Conservation (phyloP, 2,888 invertebrate genomes). For the Linyphia triangularis region DNA sequence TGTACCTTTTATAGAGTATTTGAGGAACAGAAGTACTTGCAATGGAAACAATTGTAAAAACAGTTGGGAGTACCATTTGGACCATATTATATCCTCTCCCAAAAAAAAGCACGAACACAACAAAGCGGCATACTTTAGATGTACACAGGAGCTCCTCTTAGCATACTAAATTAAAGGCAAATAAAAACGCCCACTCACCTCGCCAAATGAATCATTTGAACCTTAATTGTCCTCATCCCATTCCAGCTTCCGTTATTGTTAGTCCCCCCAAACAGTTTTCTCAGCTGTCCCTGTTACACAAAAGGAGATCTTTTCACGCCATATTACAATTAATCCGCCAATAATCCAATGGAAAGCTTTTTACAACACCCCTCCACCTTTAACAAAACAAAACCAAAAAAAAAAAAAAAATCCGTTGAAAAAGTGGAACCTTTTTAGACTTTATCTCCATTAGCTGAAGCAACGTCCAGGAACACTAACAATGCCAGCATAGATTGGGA, state of each 20-base stretch:
- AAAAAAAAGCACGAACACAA: too few relatives aligned
- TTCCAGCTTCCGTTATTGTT: neutral
- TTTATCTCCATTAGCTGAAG: slow-evolving; percentile 49
- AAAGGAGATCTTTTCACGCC: slow-evolving; percentile 61
- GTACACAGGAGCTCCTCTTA: neutral
- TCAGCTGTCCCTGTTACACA: slow-evolving; percentile 37
- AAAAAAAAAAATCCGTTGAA: slow-evolving; percentile 3
- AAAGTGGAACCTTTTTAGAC: neutral
- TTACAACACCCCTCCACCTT: slow-evolving; percentile 40
- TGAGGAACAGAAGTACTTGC: too few relatives aligned
- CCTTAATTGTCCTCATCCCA: slow-evolving; percentile 13
- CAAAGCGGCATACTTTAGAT: neutral
- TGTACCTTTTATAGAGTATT: too few relatives aligned
- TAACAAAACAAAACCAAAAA: neutral
- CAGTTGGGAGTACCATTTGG: too few relatives aligned
- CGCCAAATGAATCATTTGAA: slow-evolving; percentile 4
- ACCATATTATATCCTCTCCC: too few relatives aligned
- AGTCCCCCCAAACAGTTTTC: slow-evolving; percentile 44
- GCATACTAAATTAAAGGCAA: neutral
- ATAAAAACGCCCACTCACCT: neutral
- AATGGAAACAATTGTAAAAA: too few relatives aligned
- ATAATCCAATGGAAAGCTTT: slow-evolving; percentile 63
- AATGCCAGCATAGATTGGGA: slow-evolving; percentile 42
- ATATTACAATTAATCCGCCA: slow-evolving; percentile 73
- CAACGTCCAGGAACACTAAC: slow-evolving; percentile 25